Conservation (phyloP, 35 echinoderm and acorn worm genomes). For the Anneissia japonica region DNA sequence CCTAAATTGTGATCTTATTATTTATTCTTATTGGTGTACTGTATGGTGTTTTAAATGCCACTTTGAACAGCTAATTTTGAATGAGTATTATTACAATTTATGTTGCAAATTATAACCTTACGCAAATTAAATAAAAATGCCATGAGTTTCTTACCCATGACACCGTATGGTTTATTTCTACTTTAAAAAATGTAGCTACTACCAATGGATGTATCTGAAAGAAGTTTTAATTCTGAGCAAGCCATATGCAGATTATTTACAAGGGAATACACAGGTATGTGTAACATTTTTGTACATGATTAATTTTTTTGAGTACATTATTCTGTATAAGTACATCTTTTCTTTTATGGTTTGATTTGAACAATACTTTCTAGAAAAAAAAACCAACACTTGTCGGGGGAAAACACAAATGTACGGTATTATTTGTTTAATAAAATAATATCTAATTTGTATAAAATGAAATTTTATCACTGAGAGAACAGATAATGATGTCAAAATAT, state of each 20-base stretch:
- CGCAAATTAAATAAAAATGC: neutral
- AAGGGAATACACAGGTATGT: slow-evolving; percentile 46
- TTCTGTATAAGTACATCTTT: too few species aligned
- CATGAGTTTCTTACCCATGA: too few species aligned
- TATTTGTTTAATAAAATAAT: too few species aligned
- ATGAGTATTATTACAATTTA: neutral
- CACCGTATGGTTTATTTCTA: neutral
- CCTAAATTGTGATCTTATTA: neutral
- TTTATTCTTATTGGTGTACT: neutral
- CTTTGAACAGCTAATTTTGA: neutral
- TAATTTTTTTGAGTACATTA: too few species aligned
- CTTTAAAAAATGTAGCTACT: slow-evolving; percentile 11
- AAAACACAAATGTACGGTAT: too few species aligned
- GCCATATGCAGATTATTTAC: slow-evolving; percentile 41
- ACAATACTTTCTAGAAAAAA: too few species aligned
- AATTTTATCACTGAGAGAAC: too few species aligned
- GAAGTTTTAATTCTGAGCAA: slow-evolving; percentile 37
- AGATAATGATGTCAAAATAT: too few species aligned
- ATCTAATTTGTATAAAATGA: too few species aligned
- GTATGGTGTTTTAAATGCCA: neutral
- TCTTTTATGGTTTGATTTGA: too few species aligned
- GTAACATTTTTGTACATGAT: too few species aligned
- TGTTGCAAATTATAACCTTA: neutral
- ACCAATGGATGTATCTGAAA: slow-evolving; percentile 59
- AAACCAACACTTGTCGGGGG: too few species aligned